phyloP scores from a whole-genome alignment of 2,888 invertebrate species.

The Acanthococcus lagerstroemiae region DNA sequence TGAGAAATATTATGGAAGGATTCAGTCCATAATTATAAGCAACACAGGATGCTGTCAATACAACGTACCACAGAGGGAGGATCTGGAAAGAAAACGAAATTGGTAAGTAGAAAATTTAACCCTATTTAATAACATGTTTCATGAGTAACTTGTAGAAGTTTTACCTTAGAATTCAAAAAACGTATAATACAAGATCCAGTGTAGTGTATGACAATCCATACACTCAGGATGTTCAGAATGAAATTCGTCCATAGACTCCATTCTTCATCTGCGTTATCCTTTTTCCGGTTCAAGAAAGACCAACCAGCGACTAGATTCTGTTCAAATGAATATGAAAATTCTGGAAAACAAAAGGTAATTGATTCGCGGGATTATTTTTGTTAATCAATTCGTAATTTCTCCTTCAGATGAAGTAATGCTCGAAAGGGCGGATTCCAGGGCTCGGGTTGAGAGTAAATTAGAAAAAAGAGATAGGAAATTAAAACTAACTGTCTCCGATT shows the following conservation, averaged over 20 bases:
- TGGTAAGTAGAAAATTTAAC: conserved; percentile 14
- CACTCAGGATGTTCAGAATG: conserved; percentile 44
- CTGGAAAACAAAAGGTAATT: not conserved
- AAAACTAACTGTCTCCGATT: conserved; percentile 19
- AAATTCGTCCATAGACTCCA: conserved; percentile 57
- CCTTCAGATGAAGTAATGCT: too few relatives aligned
- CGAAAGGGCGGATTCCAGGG: too few relatives aligned
- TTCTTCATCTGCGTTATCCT: conserved; percentile 60
- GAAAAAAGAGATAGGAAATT: not conserved
- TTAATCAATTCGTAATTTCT: too few relatives aligned
- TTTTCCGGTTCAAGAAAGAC: conserved; percentile 44
- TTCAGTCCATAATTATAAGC: not conserved
- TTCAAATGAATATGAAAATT: not conserved
- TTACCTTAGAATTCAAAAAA: conserved; percentile 39
- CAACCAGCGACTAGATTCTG: conserved; percentile 31
- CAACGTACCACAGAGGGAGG: conserved; percentile 22
- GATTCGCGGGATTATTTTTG: not conserved
- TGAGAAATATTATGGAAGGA: conserved; percentile 23
- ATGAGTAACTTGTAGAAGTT: not conserved
- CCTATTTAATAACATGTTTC: not conserved
- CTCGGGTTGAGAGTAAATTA: too few relatives aligned
- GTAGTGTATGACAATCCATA: conserved; percentile 50
- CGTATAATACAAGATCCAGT: conserved; percentile 47
- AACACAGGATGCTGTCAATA: conserved; percentile 11
- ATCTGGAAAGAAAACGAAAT: conserved; percentile 28